Conservation (phyloP, 2,888 invertebrate genomes). For the Diadegma fenestrale region DNA sequence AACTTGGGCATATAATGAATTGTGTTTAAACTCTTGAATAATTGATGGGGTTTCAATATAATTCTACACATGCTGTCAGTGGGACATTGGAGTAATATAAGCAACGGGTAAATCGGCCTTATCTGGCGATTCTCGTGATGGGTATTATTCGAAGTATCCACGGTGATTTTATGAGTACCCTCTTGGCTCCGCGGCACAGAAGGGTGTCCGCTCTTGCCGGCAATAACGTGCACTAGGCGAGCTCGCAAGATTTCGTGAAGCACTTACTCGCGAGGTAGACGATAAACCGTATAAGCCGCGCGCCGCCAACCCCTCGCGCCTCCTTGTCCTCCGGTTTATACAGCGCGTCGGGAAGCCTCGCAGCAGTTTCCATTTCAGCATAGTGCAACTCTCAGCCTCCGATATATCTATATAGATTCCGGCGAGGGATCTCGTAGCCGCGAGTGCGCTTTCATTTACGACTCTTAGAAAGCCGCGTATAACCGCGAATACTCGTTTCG, state of each 20-base stretch:
- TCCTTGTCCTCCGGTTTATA: conserved; percentile 50
- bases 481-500: conserved; percentile 59
- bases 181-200: conserved; percentile 27
- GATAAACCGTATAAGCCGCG: conserved; percentile 75
- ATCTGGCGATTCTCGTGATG: conserved; percentile 57
- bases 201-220: conserved; percentile 26
- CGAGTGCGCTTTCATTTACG: conserved; percentile 75
- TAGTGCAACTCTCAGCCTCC: conserved; percentile 65
- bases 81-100: conserved; percentile 11
- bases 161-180: conserved; percentile 76
- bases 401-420: conserved; percentile 10
- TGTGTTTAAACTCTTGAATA: conserved; percentile 11
- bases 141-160: conserved; percentile 73
- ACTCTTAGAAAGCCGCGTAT: conserved; percentile 73
- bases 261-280: conserved; percentile 72
- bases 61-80: conserved; percentile 17
- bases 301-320: conserved; percentile 45
- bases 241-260: conserved; percentile 75
- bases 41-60: conserved; percentile 22
- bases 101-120: conserved; percentile 43
- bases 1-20: background rate
- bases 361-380: conserved; percentile 79
- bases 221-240: conserved; percentile 31
- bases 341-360: conserved; percentile 62
- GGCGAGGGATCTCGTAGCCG: conserved; percentile 58